phyloP scores from a whole-genome alignment of 2,888 invertebrate species.

The Chalcis sispes region DNA sequence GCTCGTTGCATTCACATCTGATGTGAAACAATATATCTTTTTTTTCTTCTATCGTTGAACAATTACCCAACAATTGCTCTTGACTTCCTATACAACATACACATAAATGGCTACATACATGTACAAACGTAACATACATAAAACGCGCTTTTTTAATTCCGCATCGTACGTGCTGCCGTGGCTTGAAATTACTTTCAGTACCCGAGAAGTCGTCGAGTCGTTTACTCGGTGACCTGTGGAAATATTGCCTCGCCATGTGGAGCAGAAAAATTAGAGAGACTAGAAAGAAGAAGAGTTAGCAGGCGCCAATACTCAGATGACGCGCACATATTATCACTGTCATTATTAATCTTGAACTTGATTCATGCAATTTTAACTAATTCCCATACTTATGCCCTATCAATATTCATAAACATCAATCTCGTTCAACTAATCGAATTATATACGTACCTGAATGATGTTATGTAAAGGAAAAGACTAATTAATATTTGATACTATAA shows the following conservation, averaged over 20 bases:
- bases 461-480: too few relatives aligned
- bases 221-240: background rate
- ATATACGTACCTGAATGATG: background rate
- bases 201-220: too few relatives aligned
- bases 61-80: constrained; percentile 26
- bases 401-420: constrained; percentile 44
- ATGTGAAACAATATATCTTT: constrained; percentile 18
- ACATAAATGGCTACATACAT: background rate
- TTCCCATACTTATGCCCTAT: constrained; percentile 24
- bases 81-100: background rate
- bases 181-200: constrained; percentile 25
- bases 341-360: constrained; percentile 40
- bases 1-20: too few relatives aligned
- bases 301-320: too few relatives aligned
- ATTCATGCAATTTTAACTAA: constrained; percentile 32
- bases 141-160: constrained; percentile 3
- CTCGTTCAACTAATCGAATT: constrained; percentile 22
- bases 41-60: constrained; percentile 32
- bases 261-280: background rate
- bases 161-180: background rate
- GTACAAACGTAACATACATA: background rate
- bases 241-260: background rate
- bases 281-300: background rate
- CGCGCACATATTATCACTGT: background rate
- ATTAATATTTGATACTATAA: too few relatives aligned